These are phyloP conservation scores for Chloropsis cyanopogon DNA, from an alignment of 2,113 vertebrate genomes.

Conservation along the genomic window DNA sequence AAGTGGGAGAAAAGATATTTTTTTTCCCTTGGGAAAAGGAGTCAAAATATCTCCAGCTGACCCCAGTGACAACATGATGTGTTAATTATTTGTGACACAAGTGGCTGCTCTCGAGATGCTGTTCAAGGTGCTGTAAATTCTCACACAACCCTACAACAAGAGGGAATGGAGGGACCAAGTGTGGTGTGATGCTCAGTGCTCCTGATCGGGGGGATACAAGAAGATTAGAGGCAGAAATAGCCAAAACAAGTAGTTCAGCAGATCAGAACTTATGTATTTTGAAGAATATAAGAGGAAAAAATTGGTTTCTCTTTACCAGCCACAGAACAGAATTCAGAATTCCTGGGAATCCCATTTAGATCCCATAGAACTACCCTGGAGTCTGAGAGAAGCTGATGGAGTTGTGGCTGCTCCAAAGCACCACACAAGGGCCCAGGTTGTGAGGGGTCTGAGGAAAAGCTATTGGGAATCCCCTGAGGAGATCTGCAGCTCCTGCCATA, in stretches of 20 bases:
- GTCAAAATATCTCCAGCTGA: neutral
- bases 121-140: neutral
- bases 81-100: neutral
- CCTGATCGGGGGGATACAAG: neutral
- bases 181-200: fast-evolving
- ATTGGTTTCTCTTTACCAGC: neutral
- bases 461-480: neutral
- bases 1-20: neutral
- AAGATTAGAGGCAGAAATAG: neutral
- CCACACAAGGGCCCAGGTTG: neutral
- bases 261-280: neutral
- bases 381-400: neutral
- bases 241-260: neutral
- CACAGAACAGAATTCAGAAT: neutral
- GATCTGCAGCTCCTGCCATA: neutral
- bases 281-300: neutral
- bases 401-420: neutral
- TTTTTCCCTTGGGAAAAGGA: neutral
- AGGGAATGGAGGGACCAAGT: fast-evolving
- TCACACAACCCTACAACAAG: neutral
- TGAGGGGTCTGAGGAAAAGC: neutral
- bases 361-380: neutral
- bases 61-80: neutral
- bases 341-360: neutral
- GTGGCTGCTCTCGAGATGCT: neutral